phyloP scores from a whole-genome alignment of 2,113 vertebrate species.

The Labrus mixtus region DNA sequence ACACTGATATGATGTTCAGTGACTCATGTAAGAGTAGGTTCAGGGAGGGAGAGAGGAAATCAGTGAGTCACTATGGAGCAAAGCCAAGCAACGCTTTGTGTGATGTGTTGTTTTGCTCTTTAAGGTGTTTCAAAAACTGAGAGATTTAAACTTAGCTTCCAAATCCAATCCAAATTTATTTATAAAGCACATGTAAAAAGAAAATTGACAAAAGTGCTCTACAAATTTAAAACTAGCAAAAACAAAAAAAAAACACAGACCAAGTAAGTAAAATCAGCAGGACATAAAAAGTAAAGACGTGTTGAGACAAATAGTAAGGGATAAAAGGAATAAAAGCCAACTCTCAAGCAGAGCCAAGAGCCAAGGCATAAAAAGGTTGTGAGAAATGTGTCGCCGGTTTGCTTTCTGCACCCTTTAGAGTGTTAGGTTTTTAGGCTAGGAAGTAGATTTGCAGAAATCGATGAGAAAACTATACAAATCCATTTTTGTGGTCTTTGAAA shows the following conservation, averaged over 20 bases:
- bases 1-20: slow-evolving; percentile 12
- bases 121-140: slow-evolving; percentile 9
- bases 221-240: too few relatives aligned
- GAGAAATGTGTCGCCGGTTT: slow-evolving; percentile 19
- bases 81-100: slow-evolving; percentile 19
- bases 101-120: slow-evolving; percentile 10
- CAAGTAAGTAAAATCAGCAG: too few relatives aligned
- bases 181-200: too few relatives aligned
- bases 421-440: not conserved
- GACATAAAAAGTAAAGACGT: too few relatives aligned
- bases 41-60: slow-evolving; percentile 16
- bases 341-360: too few relatives aligned
- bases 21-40: slow-evolving; percentile 33
- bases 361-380: not conserved
- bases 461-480: slow-evolving; percentile 43
- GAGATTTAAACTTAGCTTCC: not conserved
- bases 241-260: too few relatives aligned
- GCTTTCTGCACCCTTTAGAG: slow-evolving; percentile 26
- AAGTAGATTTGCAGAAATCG: slow-evolving; percentile 41
- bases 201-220: too few relatives aligned
- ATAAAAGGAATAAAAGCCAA: too few relatives aligned
- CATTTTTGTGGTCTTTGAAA: slow-evolving; percentile 42
- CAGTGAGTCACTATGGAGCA: slow-evolving; percentile 18
- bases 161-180: too few relatives aligned
- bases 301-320: too few relatives aligned